Base-by-base conservation (phyloP, 2,888 invertebrate species). In the Autographa pulchrina region DNA sequence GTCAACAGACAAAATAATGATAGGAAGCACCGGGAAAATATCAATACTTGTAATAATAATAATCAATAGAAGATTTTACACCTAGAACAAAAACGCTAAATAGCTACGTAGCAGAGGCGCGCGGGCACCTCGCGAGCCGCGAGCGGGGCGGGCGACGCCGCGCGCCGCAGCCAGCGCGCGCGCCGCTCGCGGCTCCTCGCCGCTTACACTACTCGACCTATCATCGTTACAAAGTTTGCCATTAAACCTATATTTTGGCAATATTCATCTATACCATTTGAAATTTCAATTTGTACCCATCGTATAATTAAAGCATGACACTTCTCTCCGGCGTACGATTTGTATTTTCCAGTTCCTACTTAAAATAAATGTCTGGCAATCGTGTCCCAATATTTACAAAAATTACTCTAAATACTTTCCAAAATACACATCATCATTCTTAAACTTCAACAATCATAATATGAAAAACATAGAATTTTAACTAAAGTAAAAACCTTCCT, bases 1-100 rank as follows among this genome's bases (percentile, higher is more conserved):
- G 87, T 93, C 87, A 94, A 95, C 94, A 94, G 92, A 93, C 88
- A 93, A 95, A 93, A 94, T 93, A 92, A 93, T 92, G 92, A 91
- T 91, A 92, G 94, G 94, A 95, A 95, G 95, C 95, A 94, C 95
- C 94, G 92, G 93, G 87, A 91, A 92, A 90, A 87, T 90, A 92
- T 91, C 82, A 88, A 89, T 86, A 87, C 60, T 62, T 74, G 77
- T 84, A 80, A 84, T 84, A 88, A 86, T 89, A 85, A 88, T 90
- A 89, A 92, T 88, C 86, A 89, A 90, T 88, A 89, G 82, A 87
- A 88, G 84, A 88, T 85, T 88, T 87, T 87, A 90, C 83, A 92
- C 81, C 89, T 91, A 91, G 84, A 89, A 88, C 86, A 87, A 89
- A 89, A 90, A 86, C 78, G 77, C 82, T 87, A 85, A 83, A 84